These are phyloP conservation scores for Corythornis cristatus DNA, from an alignment of 2,113 vertebrate genomes.

Conservation along the genomic window DNA sequence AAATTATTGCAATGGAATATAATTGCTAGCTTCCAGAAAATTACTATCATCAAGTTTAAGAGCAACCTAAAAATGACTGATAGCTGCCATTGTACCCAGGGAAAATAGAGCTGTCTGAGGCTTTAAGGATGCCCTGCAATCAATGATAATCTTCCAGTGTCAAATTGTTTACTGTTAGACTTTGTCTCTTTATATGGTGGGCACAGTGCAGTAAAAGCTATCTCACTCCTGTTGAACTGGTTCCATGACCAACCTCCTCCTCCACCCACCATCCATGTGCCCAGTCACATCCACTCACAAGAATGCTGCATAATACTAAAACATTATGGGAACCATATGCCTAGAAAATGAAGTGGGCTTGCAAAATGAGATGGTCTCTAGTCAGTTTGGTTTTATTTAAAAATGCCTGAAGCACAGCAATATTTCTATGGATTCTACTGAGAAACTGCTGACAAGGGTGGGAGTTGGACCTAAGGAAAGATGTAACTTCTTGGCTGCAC, in stretches of 20 bases:
- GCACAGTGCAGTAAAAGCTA: neutral
- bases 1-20: neutral
- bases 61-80: neutral
- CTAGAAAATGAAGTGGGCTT: constrained; percentile 43
- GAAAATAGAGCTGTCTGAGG: neutral
- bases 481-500: neutral
- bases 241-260: constrained; percentile 37
- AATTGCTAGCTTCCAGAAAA: neutral
- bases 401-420: neutral
- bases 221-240: neutral
- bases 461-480: neutral
- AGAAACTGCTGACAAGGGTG: neutral
- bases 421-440: neutral
- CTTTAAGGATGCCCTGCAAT: neutral
- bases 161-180: neutral
- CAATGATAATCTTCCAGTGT: neutral
- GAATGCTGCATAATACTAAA: constrained; percentile 27
- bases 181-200: neutral
- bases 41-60: neutral
- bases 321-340: constrained; percentile 40
- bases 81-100: neutral
- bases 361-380: constrained; percentile 4
- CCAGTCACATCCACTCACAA: constrained; percentile 35
- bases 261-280: constrained; percentile 67
- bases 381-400: neutral